These are phyloP conservation scores for Ondatra zibethicus DNA, from an alignment of 2,113 vertebrate genomes.

Conservation along the genomic window DNA sequence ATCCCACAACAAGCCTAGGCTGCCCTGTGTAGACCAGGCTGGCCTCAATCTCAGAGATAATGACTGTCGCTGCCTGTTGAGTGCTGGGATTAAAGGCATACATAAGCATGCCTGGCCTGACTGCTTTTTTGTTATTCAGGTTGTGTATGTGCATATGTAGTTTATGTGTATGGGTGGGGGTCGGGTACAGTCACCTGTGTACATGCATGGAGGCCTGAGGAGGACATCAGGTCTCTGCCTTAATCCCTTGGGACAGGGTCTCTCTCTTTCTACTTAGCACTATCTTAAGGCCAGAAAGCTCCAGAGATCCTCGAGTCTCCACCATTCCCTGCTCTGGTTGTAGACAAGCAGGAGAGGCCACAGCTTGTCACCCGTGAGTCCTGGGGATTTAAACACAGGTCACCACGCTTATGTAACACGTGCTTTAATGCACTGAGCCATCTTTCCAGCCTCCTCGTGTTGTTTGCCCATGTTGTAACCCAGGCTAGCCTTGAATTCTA, in stretches of 20 bases:
- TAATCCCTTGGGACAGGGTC: background rate
- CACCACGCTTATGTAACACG: fast-evolving
- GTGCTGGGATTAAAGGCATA: background rate
- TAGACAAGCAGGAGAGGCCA: background rate
- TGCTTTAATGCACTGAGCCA: too few relatives aligned
- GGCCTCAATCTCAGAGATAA: background rate
- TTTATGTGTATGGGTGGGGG: background rate
- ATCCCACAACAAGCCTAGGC: background rate
- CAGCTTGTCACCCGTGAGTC: background rate
- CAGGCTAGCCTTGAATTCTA: background rate
- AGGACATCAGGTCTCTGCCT: background rate
- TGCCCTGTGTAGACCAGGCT: background rate
- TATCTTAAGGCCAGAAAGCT: too few relatives aligned
- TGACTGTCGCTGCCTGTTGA: background rate
- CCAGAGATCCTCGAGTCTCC: too few relatives aligned
- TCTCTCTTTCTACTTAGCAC: background rate
- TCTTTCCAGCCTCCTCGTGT: background rate
- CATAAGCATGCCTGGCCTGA: too few relatives aligned
- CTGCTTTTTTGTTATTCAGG: background rate
- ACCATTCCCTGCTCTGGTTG: background rate
- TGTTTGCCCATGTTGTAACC: background rate
- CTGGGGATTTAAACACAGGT: background rate
- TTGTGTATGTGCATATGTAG: background rate
- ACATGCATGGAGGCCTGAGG: background rate
- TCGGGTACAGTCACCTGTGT: background rate